Evolutionary conservation across 2,113 vertebrate species (phyloP).

Genomic region (Gopherus flavomarginatus): DNA sequence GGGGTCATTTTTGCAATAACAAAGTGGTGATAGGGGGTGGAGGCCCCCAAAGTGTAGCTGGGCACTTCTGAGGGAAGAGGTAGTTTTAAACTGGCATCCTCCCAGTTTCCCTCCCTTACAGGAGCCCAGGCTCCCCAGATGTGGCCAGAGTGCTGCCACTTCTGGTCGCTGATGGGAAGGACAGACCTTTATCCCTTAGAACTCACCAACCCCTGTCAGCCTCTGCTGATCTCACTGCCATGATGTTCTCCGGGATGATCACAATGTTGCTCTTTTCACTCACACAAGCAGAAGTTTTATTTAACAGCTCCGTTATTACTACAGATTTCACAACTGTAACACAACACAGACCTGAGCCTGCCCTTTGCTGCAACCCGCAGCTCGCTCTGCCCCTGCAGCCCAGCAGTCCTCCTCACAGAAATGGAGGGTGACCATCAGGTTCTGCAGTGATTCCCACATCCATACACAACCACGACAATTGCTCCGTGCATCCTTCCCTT

Average conservation of each 20-base stretch:
- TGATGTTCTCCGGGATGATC: not conserved
- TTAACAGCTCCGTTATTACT: not conserved
- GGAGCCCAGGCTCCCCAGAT: no score
- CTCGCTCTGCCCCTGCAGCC: not conserved
- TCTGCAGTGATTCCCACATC: not conserved
- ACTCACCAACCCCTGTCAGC: not conserved
- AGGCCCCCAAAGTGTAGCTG: not conserved
- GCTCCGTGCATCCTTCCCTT: not conserved
- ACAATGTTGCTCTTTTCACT: not conserved
- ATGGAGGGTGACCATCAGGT: not conserved
- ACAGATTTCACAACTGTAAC: not conserved
- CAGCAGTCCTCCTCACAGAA: not conserved
- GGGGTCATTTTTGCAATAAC: not conserved
- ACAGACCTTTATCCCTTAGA: not conserved
- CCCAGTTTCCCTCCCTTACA: not conserved
- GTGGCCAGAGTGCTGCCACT: not conserved
- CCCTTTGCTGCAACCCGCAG: not conserved
- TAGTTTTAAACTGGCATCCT: not conserved
- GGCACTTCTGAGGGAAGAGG: not conserved
- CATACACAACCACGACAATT: not conserved
- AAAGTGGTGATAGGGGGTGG: no score
- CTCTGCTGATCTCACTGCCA: not conserved
- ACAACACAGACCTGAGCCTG: not conserved
- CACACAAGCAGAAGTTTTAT: not conserved
- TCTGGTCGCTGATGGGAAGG: not conserved